Conservation (phyloP, 2,113 vertebrate species). For the Ammodytes marinus region DNA sequence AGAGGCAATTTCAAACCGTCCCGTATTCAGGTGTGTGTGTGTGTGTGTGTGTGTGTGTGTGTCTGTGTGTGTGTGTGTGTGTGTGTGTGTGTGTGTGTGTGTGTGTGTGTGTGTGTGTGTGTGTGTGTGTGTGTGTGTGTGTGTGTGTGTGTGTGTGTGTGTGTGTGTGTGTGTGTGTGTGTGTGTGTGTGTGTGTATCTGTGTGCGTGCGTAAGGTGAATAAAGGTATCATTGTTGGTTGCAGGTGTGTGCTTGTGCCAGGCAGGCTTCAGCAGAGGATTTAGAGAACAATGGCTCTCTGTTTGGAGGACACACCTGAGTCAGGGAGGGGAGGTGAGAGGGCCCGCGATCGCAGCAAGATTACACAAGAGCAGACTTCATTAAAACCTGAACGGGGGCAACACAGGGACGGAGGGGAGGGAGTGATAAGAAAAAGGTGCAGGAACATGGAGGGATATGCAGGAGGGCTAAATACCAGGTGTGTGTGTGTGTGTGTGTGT, state of each 20-base stretch:
- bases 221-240: slow-evolving; percentile 80
- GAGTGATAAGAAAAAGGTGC: slow-evolving; percentile 45
- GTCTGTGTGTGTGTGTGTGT: slow-evolving; percentile 4
- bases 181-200: slow-evolving; percentile 1
- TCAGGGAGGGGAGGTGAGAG: slow-evolving; percentile 79
- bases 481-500: neutral
- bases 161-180: slow-evolving; percentile 13
- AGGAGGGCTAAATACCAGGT: slow-evolving; percentile 36
- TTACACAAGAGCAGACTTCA: slow-evolving; percentile 81
- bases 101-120: slow-evolving; percentile 11
- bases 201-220: slow-evolving; percentile 59
- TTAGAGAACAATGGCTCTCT: slow-evolving; percentile 79
- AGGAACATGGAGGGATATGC: slow-evolving; percentile 38
- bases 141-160: slow-evolving; percentile 15
- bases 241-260: slow-evolving; percentile 83
- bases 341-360: slow-evolving; percentile 71
- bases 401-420: neutral
- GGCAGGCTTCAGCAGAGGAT: slow-evolving; percentile 73
- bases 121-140: slow-evolving; percentile 65
- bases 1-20: slow-evolving; percentile 59
- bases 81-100: slow-evolving; percentile 7
- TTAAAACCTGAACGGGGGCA: slow-evolving; percentile 66
- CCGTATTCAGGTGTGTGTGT: slow-evolving; percentile 41
- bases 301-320: slow-evolving; percentile 80
- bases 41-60: slow-evolving; percentile 18